Conservation (phyloP, 2,797 vertebrate genomes). For the Lacerta viridis region DNA sequence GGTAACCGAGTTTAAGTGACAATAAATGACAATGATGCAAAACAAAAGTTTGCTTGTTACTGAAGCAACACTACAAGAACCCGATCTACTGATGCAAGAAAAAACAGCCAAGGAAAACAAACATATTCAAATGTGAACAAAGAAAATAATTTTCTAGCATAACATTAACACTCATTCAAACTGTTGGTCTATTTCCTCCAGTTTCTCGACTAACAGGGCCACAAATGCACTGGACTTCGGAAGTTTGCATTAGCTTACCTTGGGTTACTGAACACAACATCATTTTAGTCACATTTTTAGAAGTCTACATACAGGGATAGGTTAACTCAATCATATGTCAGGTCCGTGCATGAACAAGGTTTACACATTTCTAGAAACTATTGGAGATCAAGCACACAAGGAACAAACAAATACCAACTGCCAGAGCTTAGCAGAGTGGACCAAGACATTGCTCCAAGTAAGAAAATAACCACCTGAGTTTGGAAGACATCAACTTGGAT, state of each 20-base stretch:
- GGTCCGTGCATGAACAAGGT: background rate
- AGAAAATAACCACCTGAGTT: background rate
- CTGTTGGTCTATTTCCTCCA: background rate
- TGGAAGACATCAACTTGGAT: background rate
- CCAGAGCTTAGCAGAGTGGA: background rate
- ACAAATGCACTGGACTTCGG: background rate
- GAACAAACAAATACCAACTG: background rate
- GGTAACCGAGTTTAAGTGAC: background rate
- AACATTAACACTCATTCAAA: background rate
- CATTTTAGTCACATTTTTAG: background rate
- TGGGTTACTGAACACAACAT: background rate
- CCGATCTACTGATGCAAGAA: background rate
- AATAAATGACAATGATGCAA: slow-evolving; percentile 39
- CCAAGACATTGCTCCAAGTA: background rate
- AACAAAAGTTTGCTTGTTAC: slow-evolving; percentile 17
- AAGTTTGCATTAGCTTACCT: background rate
- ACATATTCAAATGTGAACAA: background rate
- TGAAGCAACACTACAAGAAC: slow-evolving; percentile 47
- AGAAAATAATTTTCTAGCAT: background rate
- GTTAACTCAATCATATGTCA: background rate
- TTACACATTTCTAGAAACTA: background rate
- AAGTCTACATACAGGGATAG: background rate
- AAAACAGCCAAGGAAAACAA: background rate
- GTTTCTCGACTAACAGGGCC: background rate
- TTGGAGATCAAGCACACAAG: background rate